Conservation (phyloP, 2,888 invertebrate genomes). For the Drosophila ustulata region DNA sequence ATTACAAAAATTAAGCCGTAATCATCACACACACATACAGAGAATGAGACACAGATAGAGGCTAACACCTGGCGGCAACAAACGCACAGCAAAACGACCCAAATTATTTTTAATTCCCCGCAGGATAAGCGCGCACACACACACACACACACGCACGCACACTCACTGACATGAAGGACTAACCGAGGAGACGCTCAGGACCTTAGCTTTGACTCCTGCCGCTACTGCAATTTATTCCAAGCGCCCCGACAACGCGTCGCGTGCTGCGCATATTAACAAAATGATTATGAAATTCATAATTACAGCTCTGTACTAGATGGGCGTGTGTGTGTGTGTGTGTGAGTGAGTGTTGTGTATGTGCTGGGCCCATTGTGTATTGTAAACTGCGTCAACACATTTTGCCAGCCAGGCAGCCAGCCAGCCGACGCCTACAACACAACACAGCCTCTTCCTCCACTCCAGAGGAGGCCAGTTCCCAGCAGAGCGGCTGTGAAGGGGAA, state of each 20-base stretch:
- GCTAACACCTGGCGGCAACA: conserved; percentile 60
- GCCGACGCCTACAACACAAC: conserved; percentile 42
- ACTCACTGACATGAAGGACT: conserved; percentile 43
- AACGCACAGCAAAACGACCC: conserved; percentile 68
- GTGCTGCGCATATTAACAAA: conserved; percentile 80
- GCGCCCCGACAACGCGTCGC: conserved; percentile 58
- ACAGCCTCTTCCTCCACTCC: neutral
- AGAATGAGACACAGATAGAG: conserved; percentile 15
- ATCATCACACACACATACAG: conserved; percentile 55
- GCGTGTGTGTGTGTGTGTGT: conserved; percentile 26
- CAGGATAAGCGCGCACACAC: conserved; percentile 59
- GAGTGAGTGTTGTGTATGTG: conserved; percentile 34
- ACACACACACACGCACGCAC: conserved; percentile 10
- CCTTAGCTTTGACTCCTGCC: conserved; percentile 12
- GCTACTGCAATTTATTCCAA: conserved; percentile 68
- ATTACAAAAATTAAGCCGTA: conserved; percentile 80
- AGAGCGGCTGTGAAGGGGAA: conserved; percentile 11
- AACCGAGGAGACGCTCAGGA: conserved; percentile 39
- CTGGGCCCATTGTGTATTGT: conserved; percentile 74
- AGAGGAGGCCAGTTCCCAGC: conserved; percentile 12
- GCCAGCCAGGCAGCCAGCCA: conserved; percentile 33
- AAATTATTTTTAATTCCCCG: conserved; percentile 80
- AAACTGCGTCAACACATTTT: conserved; percentile 77
- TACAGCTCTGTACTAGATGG: conserved; percentile 51
- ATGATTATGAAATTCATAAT: conserved; percentile 82